Evolutionary conservation across 2,113 vertebrate genomes (phyloP).

Genomic region (Varanus komodoensis): DNA sequence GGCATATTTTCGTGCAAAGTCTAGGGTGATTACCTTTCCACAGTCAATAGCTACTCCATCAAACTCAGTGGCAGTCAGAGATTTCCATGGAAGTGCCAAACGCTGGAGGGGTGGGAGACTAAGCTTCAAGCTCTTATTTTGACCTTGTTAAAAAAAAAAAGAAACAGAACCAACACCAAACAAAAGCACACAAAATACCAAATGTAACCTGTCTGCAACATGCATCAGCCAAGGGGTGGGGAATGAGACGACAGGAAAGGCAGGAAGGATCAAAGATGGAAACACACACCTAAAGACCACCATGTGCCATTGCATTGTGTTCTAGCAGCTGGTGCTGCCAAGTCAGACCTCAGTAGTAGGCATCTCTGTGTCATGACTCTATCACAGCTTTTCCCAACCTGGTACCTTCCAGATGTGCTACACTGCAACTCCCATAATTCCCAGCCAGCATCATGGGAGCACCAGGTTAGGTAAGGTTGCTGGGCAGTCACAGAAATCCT

Average conservation of each 20-base stretch:
- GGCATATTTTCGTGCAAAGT: constrained; percentile 68
- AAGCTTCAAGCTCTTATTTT: constrained; percentile 85
- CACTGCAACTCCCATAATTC: no score
- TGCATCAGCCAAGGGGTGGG: constrained; percentile 1
- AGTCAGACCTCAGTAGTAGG: no score
- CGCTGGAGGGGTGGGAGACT: constrained; percentile 85
- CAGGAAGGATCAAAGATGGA: not conserved
- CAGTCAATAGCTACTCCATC: constrained; percentile 90
- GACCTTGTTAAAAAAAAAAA: constrained; percentile 80
- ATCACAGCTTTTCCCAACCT: not conserved
- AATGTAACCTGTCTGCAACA: constrained; percentile 57
- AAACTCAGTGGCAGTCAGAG: constrained; percentile 87
- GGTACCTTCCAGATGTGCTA: no score
- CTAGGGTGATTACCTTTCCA: constrained; percentile 81
- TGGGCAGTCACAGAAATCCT: not conserved
- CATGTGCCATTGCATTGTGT: not conserved
- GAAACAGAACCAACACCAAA: constrained; percentile 52
- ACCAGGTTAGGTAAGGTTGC: no score
- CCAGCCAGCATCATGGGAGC: no score
- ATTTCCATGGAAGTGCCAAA: constrained; percentile 75
- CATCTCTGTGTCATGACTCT: not conserved
- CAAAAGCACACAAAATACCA: constrained; percentile 64
- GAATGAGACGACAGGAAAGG: not conserved
- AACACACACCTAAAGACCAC: not conserved
- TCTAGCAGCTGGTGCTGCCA: not conserved